Base-by-base conservation (phyloP, 2,888 invertebrate species). In the Nephrocerus scutellatus region DNA sequence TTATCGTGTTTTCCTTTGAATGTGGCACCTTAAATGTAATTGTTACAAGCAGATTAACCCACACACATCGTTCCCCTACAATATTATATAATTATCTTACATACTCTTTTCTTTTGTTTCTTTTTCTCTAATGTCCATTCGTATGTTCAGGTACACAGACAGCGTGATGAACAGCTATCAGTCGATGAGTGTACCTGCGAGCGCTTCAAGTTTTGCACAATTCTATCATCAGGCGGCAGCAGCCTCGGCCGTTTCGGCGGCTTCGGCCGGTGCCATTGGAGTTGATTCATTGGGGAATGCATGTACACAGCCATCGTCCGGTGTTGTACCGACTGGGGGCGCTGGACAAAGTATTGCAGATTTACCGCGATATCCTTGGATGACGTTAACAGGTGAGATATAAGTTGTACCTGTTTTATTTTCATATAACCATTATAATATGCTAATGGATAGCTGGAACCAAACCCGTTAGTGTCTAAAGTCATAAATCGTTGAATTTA, bases 341-440 rank as follows among this genome's bases (percentile, higher is more conserved):
- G 80, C 85, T 44, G 86, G 86, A 47, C 88, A 88, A 70, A 86
- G 88, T 41, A 82, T 91, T 64, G 87, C 88, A 33, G 91, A 91
- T 72, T 84, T 91, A 66, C 90, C 91, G 39, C 80, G 91, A 63
- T 91, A 92, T 70, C 91, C 91, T 32, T 92, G 91, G 91, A 91
- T 92, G 90, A 87, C 90, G 63, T 88, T 91, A 71, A 90, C 91
- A 76, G 91, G 91, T 90, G 77, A 63, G 58, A 53, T 33, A 36
- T 24, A 30, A 22, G 39, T 13, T 36, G 9, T n/a, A n/a, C n/a
- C n/a, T n/a, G n/a, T n/a, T n/a, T n/a, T n/a, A n/a, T n/a, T n/a
- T n/a, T n/a, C n/a, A n/a, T n/a, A n/a, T n/a, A n/a, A n/a, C n/a
- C n/a, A n/a, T n/a, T n/a, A n/a, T n/a, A n/a, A n/a, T n/a, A n/a